Evolutionary conservation across 2,888 invertebrate genomes (phyloP).

Genomic region (Scrobipalpa costella): DNA sequence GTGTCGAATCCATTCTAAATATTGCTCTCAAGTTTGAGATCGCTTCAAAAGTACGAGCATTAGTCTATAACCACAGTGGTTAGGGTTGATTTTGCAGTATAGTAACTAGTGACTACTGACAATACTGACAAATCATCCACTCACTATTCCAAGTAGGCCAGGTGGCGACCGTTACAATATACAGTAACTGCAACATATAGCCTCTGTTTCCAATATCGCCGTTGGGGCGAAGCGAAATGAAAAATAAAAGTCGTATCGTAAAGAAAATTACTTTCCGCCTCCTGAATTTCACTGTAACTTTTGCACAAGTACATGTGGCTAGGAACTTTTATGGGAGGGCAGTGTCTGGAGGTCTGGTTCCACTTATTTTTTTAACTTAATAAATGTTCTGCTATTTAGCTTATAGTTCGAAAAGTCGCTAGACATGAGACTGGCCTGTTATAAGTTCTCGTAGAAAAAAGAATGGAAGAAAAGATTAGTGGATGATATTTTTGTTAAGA

Average conservation of each 20-base stretch:
- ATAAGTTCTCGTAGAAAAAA: too few relatives aligned
- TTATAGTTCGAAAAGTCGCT: background rate
- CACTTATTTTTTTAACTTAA: background rate
- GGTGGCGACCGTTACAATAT: slow-evolving; percentile 9
- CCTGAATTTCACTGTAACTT: slow-evolving; percentile 22
- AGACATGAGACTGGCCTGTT: too few relatives aligned
- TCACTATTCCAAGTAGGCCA: background rate
- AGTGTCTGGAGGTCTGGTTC: too few relatives aligned
- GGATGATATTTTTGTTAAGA: too few relatives aligned
- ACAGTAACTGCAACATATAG: slow-evolving; percentile 10
- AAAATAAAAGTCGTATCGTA: slow-evolving; percentile 23
- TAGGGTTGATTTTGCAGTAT: too few relatives aligned
- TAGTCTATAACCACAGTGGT: too few relatives aligned
- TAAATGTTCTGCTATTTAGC: background rate
- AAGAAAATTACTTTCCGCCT: slow-evolving; percentile 21
- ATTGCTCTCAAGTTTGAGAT: too few relatives aligned
- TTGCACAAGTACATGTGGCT: background rate
- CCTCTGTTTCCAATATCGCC: slow-evolving; percentile 10
- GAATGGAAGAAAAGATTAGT: too few relatives aligned
- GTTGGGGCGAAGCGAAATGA: slow-evolving; percentile 14
- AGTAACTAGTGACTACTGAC: too few relatives aligned
- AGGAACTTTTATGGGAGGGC: background rate
- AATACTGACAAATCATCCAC: too few relatives aligned
- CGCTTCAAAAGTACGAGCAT: too few relatives aligned
- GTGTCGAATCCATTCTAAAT: too few relatives aligned